A percentile compares a stretch with the other conserved stretches of the same genome.
These are phyloP conservation scores for Cephus pygmeus DNA, from an alignment of 2,888 invertebrate species.

Conservation along the genomic window DNA sequence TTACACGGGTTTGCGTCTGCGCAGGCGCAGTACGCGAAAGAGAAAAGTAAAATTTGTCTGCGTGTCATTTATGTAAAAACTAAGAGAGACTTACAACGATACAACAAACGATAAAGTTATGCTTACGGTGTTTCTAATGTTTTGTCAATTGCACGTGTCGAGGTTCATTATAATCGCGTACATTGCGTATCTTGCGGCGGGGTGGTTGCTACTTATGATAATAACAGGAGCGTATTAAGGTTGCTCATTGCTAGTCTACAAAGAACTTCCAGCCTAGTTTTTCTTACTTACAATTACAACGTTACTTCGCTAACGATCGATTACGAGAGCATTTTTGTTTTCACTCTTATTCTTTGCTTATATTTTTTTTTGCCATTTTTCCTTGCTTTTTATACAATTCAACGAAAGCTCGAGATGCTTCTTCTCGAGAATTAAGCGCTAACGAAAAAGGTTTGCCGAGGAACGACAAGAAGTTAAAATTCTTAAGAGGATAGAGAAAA, in stretches of 20 bases:
- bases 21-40: background rate
- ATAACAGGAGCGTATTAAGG: background rate
- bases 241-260: slow-evolving; percentile 19
- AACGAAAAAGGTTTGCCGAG: background rate
- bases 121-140: background rate
- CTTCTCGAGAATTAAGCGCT: background rate
- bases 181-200: slow-evolving; percentile 8
- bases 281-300: slow-evolving; percentile 28
- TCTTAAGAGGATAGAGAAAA: background rate
- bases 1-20: background rate
- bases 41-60: background rate
- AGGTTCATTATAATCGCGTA: slow-evolving; percentile 2
- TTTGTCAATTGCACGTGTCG: slow-evolving; percentile 27
- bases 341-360: background rate
- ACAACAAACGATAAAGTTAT: slow-evolving; percentile 2
- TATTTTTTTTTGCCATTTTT: background rate
- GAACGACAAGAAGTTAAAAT: background rate
- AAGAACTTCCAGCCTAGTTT: slow-evolving; percentile 27
- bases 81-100: background rate
- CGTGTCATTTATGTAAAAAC: background rate
- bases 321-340: background rate
- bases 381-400: background rate
- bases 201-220: background rate
- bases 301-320: background rate
- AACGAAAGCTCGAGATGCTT: background rate